phyloP scores from a whole-genome alignment of 2,888 invertebrate genomes.

The Hypselothyrea guttata region DNA sequence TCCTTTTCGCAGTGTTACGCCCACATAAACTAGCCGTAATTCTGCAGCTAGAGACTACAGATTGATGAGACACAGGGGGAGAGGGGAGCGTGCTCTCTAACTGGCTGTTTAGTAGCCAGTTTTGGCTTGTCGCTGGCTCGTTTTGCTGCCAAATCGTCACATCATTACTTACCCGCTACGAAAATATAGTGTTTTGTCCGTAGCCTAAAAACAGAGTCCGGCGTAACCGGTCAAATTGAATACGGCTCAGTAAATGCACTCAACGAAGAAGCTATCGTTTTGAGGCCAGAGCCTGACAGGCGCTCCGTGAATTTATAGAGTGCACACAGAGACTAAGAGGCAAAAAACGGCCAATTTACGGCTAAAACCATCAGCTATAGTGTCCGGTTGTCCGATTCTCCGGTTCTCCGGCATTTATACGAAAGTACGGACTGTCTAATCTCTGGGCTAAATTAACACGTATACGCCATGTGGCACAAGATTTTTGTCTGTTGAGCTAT shows the following conservation, averaged over 20 bases:
- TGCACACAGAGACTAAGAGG: constrained; percentile 32
- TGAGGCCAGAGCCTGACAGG: constrained; percentile 34
- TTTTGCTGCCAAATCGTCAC: constrained; percentile 70
- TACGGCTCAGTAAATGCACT: constrained; percentile 67
- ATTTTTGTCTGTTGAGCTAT: constrained; percentile 50
- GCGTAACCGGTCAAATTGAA: constrained; percentile 60
- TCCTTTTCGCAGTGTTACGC: constrained; percentile 31
- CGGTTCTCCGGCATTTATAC: no score
- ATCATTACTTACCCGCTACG: constrained; percentile 67
- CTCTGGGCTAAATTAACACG: constrained; percentile 69
- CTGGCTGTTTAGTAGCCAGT: constrained; percentile 34
- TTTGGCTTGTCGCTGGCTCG: constrained; percentile 54
- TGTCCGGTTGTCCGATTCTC: no score
- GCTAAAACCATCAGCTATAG: constrained; percentile 8
- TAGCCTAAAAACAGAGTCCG: constrained; percentile 37
- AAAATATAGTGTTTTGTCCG: constrained; percentile 64
- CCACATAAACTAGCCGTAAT: constrained; percentile 22
- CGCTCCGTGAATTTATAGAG: constrained; percentile 64
- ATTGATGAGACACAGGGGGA: neutral
- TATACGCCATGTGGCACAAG: constrained; percentile 69
- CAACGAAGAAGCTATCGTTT: constrained; percentile 48
- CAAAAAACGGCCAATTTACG: constrained; percentile 64
- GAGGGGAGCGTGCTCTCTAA: neutral
- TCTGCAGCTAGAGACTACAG: constrained; percentile 7
- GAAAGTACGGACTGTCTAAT: constrained; percentile 67